Conservation (phyloP, 2,888 invertebrate species). For the Andricus quercusramuli region DNA sequence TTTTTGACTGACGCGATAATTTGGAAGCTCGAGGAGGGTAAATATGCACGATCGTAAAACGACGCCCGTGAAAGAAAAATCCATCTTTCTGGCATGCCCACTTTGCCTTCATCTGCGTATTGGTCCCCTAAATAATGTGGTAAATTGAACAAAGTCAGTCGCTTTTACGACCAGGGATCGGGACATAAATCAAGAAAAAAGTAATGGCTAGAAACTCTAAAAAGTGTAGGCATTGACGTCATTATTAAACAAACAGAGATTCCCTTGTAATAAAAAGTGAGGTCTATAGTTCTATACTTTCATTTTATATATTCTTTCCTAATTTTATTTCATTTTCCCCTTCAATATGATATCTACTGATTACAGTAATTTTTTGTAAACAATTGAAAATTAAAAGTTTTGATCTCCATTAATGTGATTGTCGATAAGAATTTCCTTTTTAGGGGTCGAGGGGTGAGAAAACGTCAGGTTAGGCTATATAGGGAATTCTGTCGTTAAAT, state of each 20-base stretch:
- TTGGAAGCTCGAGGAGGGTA: slow-evolving; percentile 47
- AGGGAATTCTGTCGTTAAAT: slow-evolving; percentile 56
- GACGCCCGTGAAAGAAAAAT: slow-evolving; percentile 47
- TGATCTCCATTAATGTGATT: background rate
- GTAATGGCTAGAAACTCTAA: background rate
- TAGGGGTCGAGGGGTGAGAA: slow-evolving; percentile 45
- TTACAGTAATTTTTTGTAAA: background rate
- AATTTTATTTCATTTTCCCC: no score
- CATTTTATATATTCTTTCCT: no score
- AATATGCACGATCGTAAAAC: slow-evolving; percentile 52
- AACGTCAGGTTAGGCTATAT: slow-evolving; percentile 44
- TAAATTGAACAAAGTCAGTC: slow-evolving; percentile 32
- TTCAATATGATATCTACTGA: background rate
- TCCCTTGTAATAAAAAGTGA: background rate
- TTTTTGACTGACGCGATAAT: slow-evolving; percentile 45
- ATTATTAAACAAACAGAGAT: background rate
- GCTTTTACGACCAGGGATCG: slow-evolving; percentile 17
- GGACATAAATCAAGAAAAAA: slow-evolving; percentile 26
- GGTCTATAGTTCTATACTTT: no score
- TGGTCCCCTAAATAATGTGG: slow-evolving; percentile 31
- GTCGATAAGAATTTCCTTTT: slow-evolving; percentile 16
- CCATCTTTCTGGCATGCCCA: slow-evolving; percentile 25
- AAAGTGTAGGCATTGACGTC: slow-evolving; percentile 6
- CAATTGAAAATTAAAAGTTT: background rate
- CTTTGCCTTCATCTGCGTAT: slow-evolving; percentile 37